Evolutionary conservation across 2,113 vertebrate species (phyloP), one percentile per base, ranked within the genome.

Genomic region (Pycnonotus jocosus): DNA sequence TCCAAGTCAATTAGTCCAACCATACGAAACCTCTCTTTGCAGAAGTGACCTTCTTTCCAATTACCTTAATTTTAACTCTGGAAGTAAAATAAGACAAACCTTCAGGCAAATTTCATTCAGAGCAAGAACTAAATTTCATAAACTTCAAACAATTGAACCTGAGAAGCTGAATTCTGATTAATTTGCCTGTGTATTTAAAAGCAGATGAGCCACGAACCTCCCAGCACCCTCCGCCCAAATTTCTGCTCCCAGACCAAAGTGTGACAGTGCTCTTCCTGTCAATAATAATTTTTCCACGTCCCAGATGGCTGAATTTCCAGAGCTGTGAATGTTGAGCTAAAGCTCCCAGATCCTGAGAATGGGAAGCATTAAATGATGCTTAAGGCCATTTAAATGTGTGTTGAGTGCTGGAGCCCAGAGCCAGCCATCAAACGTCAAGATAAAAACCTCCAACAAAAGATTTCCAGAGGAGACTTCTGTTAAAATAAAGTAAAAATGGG

Each of bases 21-120:
- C 25, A 44, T 10, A 68, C 20, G 0, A 54, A 57, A 64, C 48
- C 28, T 53, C 48, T 27, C 9, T 40, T 76, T 79, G 50, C 70
- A 69, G 35, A 53, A 53, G 45, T 27, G 74, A 92, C 88, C 92
- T 95, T 76, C 77, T 56, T 64, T 37, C 8, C 0, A 82, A 92
- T 87, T 47, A 78, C 51, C 73, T 91, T 60, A 3, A 81, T 86
- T 89, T 90, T 44, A 53, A 58, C 51, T 84, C 51, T 74, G 61
- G 73, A 87, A 90, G 42, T n/a, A 88, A 91, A 94, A 35, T 9
- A 89, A 90, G 79, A 74, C 45, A 92, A 92, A 88, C 73, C 93
- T 88, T 25, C 45, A 45, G 90, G 95, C 70, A 50, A 76, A 71
- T 91, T 78, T 48, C 62, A 40, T 65, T 79, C 57, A 6, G 50